A percentile compares a stretch with the other conserved stretches of the same genome.
These are phyloP conservation scores for Diadema setosum DNA, from an alignment of 35 echinoderm and acorn worm genomes.

Conservation along the genomic window DNA sequence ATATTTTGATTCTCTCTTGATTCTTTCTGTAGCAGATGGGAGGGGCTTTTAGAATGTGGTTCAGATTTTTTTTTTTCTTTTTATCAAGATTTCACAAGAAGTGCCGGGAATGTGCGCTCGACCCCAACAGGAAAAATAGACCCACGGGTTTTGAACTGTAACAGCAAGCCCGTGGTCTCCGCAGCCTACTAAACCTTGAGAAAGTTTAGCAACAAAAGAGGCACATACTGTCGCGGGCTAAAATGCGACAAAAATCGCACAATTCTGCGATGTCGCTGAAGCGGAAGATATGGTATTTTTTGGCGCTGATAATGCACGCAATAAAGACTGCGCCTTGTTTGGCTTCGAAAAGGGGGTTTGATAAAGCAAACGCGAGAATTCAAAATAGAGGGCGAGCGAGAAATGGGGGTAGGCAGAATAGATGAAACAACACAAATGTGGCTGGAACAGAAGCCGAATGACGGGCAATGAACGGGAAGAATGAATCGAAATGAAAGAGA, in stretches of 20 bases:
- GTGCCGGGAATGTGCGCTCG: background rate
- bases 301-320: background rate
- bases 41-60: background rate
- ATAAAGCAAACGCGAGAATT: background rate
- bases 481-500: background rate
- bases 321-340: background rate
- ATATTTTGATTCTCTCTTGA: constrained; percentile 2
- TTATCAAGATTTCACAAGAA: background rate
- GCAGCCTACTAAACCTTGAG: background rate
- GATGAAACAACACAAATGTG: background rate
- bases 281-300: constrained; percentile 6
- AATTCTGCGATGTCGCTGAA: background rate
- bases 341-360: constrained; percentile 4
- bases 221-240: background rate
- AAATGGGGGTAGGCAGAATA: background rate
- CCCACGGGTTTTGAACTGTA: constrained; percentile 9
- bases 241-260: background rate
- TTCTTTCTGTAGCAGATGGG: background rate
- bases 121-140: background rate
- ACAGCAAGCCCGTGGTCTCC: background rate
- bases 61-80: no score
- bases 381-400: background rate
- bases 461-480: background rate
- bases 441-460: background rate
- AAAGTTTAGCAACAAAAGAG: background rate